Conservation (phyloP, 2,888 invertebrate species). For the Notocelia uddmanniana region DNA sequence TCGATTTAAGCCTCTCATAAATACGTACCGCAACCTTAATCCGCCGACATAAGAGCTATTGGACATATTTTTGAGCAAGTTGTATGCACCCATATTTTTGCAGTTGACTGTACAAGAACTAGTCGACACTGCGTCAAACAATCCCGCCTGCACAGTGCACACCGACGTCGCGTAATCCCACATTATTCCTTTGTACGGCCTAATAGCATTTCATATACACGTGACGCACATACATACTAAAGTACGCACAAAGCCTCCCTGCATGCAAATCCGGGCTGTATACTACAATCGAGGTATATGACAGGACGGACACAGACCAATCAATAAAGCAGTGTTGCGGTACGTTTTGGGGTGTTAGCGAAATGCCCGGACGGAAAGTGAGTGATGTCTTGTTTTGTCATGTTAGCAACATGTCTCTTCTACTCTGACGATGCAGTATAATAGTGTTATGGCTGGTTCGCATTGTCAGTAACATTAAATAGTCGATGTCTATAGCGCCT, state of each 20-base stretch:
- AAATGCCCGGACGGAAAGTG: slow-evolving; percentile 13
- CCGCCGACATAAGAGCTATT: too few species aligned
- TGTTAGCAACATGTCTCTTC: not conserved
- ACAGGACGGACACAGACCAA: slow-evolving; percentile 44
- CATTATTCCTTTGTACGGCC: slow-evolving; percentile 44
- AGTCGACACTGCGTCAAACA: slow-evolving; percentile 6
- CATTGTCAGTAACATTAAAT: not conserved
- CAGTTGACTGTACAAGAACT: too few species aligned
- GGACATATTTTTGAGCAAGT: too few species aligned
- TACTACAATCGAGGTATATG: slow-evolving; percentile 35
- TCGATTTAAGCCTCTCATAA: too few species aligned
- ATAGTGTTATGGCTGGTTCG: not conserved
- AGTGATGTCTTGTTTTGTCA: not conserved
- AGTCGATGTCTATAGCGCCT: too few species aligned
- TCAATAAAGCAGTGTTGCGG: slow-evolving; percentile 29
- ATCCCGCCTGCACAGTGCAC: slow-evolving; percentile 15
- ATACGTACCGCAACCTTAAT: too few species aligned
- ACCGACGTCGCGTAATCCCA: slow-evolving; percentile 27
- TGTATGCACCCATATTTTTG: too few species aligned
- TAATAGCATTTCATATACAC: slow-evolving; percentile 38
- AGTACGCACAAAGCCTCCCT: slow-evolving; percentile 38
- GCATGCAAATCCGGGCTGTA: slow-evolving; percentile 42
- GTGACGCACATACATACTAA: slow-evolving; percentile 12
- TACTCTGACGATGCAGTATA: too few species aligned
- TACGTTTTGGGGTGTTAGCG: slow-evolving; percentile 11